A percentile compares a stretch with the other conserved stretches of the same genome.
phyloP scores from a whole-genome alignment of 2,113 vertebrate species.

The Brevimyrus niger region DNA sequence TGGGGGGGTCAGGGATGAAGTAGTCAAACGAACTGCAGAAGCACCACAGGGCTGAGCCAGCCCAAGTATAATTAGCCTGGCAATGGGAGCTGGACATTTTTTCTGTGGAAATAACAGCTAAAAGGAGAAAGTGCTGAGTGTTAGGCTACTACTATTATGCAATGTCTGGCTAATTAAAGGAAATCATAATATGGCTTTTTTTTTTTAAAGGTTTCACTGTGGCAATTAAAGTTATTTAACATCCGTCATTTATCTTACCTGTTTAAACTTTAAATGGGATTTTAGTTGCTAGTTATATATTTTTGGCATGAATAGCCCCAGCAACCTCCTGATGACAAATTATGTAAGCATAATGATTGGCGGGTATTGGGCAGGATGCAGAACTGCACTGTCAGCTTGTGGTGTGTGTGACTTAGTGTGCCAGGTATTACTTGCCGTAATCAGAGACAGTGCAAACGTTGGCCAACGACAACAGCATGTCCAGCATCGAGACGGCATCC shows the following conservation, averaged over 20 bases:
- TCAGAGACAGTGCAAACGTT: slow-evolving; percentile 86
- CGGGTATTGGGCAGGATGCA: neutral
- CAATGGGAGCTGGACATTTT: neutral
- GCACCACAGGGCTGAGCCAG: neutral
- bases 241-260: neutral
- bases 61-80: slow-evolving; percentile 11
- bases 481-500: slow-evolving; percentile 90
- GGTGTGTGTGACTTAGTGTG: neutral
- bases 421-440: slow-evolving; percentile 64
- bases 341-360: neutral
- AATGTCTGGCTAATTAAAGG: neutral
- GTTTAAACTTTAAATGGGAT: neutral
- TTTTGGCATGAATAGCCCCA: neutral
- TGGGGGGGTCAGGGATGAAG: neutral
- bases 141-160: neutral
- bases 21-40: neutral
- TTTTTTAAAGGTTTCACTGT: neutral
- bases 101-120: neutral
- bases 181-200: neutral
- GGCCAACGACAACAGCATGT: slow-evolving; percentile 91
- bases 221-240: neutral
- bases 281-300: neutral
- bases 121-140: neutral
- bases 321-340: neutral
- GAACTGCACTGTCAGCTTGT: neutral